Evolutionary conservation across 92 coral and sea anemone species (phyloP).

Genomic region (Nematostella vectensis): DNA sequence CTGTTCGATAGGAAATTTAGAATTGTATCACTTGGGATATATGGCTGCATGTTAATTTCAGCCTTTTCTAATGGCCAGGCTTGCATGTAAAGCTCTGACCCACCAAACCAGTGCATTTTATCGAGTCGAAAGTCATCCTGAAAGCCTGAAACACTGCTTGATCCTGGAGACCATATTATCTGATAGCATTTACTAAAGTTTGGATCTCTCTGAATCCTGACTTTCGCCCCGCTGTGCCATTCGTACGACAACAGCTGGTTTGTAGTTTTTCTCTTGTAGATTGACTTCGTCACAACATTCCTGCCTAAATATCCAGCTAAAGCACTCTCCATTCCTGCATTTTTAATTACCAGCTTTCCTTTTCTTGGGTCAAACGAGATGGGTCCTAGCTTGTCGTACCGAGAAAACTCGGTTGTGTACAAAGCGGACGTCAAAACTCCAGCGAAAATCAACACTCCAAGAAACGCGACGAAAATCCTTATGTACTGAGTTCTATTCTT

Average conservation of each 20-base stretch:
- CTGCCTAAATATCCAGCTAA: constrained; percentile 47
- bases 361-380: constrained; percentile 35
- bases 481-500: constrained; percentile 6
- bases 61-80: constrained; percentile 71
- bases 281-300: constrained; percentile 16
- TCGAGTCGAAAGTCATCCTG: constrained; percentile 49
- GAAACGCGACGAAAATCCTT: constrained; percentile 29
- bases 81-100: constrained; percentile 56
- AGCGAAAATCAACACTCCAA: constrained; percentile 27
- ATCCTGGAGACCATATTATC: constrained; percentile 44
- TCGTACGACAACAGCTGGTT: constrained; percentile 34
- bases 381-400: constrained; percentile 25
- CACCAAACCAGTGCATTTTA: constrained; percentile 55
- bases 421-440: constrained; percentile 17
- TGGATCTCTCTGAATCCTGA: constrained; percentile 21
- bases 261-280: constrained; percentile 23
- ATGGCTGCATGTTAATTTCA: constrained; percentile 45
- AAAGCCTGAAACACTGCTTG: constrained; percentile 33
- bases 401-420: not conserved
- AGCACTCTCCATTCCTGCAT: constrained; percentile 32
- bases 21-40: constrained; percentile 44
- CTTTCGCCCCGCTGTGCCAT: constrained; percentile 38
- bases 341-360: constrained; percentile 37
- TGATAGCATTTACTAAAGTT: constrained; percentile 30
- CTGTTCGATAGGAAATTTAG: constrained; percentile 3